Evolutionary conservation across 1,140 invertebrate genomes (phyloP), one percentile per base, ranked within the genome.

Genomic region (Matsumurasca onukii): DNA sequence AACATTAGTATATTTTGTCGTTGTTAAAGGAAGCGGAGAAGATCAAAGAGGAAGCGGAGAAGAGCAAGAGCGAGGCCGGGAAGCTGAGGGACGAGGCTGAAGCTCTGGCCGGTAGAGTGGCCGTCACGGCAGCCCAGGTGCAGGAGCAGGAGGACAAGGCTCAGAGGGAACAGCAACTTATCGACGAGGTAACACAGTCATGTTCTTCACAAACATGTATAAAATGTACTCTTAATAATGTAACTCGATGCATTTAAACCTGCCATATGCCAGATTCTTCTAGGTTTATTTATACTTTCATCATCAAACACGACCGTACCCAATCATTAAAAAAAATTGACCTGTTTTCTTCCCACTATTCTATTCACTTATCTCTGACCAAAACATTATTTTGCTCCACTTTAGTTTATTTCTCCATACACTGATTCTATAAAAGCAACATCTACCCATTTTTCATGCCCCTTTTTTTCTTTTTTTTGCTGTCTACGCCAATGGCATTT

Each of bases 81-180:
- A 84, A 86, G 67, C 81, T 97, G 15, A 86, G 87, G 48, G 88
- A 90, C 61, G 90, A 94, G 77, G 91, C 93, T 5, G 88, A 91
- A 67, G 86, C 86, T 67, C 80, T 97, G 39, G 85, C 82, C 71
- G 83, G 82, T 12, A 83, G 91, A 49, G 89, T 97, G 0, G 84
- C 86, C 31, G 84, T 85, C 25, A 92, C 91, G 0, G 87, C 88
- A 51, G 81, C 83, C 20, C 83, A 88, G 75, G 86, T 97, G 34
- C 81, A 84, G 31, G 81, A 88, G 24, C 82, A 92, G 31, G 90
- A 94, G 75, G 82, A 85, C n/a, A 85, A 90, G 76, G 90, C 91
- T 15, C 82, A 80, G 30, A 84, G 87, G 69, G 93, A 97, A 73
- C 86, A 88, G 66, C 84, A 87, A 64, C 78, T 90, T 1, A 92